phyloP scores from a whole-genome alignment of 2,797 vertebrate species.

The Leuciscus waleckii region DNA sequence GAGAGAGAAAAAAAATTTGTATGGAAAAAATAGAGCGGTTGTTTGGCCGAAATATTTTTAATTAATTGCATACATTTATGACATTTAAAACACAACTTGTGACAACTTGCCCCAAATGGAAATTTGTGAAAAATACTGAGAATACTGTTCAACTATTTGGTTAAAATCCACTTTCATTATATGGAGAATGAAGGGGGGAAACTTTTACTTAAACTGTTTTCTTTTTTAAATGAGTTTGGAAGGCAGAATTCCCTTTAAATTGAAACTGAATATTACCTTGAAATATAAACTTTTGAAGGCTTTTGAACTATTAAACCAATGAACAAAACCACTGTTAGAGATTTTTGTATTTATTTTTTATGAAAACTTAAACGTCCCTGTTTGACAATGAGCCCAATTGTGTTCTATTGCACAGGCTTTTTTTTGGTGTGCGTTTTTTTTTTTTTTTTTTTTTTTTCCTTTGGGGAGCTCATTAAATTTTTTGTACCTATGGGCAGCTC shows the following conservation, averaged over 20 bases:
- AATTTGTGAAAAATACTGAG: not conserved
- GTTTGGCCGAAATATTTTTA: too few species aligned
- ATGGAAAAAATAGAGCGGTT: too few species aligned
- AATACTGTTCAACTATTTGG: not conserved
- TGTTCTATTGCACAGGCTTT: not conserved
- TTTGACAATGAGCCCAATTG: not conserved
- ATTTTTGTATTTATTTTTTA: not conserved
- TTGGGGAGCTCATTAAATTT: slow-evolving; percentile 19
- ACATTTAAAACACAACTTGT: not conserved
- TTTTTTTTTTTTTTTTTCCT: not conserved
- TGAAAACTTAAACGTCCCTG: not conserved
- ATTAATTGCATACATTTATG: too few species aligned
- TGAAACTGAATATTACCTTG: not conserved
- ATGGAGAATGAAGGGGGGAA: not conserved
- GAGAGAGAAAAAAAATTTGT: too few species aligned
- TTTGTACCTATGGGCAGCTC: not conserved
- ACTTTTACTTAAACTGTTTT: too few species aligned
- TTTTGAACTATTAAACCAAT: not conserved
- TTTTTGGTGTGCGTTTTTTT: too few species aligned
- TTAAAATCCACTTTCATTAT: too few species aligned
- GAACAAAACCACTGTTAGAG: not conserved
- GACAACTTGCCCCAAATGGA: not conserved
- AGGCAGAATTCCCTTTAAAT: not conserved
- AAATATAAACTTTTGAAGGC: not conserved
- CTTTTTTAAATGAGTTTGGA: not conserved